Evolutionary conservation across 2,113 vertebrate species (phyloP).

Genomic region (Eurystomus gularis): DNA sequence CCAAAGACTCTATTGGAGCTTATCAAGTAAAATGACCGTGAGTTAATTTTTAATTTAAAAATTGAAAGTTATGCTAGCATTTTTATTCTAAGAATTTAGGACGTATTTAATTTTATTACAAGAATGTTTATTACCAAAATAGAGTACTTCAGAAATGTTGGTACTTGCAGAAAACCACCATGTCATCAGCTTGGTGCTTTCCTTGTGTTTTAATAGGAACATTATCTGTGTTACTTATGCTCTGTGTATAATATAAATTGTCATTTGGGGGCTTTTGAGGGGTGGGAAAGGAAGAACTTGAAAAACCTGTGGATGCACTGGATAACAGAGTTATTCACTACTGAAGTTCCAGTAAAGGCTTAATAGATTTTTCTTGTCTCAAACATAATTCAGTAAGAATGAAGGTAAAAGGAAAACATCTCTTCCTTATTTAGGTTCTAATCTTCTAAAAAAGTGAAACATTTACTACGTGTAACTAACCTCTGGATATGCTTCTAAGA

Average conservation of each 20-base stretch:
- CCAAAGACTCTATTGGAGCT: not conserved
- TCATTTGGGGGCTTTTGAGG: not conserved
- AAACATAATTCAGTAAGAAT: slow-evolving; percentile 16
- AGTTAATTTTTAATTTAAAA: not conserved
- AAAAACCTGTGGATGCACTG: not conserved
- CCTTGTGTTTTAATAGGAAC: not conserved
- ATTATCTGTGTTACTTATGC: not conserved
- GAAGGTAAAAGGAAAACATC: not conserved
- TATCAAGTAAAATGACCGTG: not conserved
- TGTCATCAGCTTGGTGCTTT: not conserved
- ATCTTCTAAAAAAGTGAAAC: slow-evolving; percentile 9
- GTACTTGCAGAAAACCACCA: not conserved
- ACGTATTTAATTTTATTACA: not conserved
- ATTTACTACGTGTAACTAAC: slow-evolving; percentile 22
- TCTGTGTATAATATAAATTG: not conserved
- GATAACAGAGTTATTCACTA: not conserved
- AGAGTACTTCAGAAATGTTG: not conserved
- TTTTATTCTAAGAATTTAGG: not conserved
- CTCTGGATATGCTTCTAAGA: slow-evolving; percentile 37
- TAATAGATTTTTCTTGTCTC: not conserved
- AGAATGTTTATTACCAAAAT: not conserved
- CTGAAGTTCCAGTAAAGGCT: not conserved
- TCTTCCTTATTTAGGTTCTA: slow-evolving; percentile 21
- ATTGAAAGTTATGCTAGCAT: not conserved
- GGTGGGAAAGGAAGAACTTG: not conserved